phyloP scores from a whole-genome alignment of 2,113 vertebrate species.

The Phalacrocorax brasilianus region DNA sequence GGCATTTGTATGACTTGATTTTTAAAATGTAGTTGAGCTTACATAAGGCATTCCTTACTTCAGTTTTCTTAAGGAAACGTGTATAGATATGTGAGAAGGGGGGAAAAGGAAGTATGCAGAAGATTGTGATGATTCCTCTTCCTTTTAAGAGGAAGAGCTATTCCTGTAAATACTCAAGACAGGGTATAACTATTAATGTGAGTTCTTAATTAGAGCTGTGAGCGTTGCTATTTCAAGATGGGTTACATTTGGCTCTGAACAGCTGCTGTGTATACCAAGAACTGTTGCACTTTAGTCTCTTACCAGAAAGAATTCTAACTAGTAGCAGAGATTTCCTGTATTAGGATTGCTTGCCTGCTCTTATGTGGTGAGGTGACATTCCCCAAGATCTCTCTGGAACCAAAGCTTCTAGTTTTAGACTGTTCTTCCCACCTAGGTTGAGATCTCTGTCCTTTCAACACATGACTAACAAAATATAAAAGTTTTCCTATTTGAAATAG shows the following conservation, averaged over 20 bases:
- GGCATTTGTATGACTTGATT: not conserved
- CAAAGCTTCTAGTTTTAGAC: not conserved
- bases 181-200: not conserved
- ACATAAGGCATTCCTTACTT: not conserved
- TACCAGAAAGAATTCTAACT: not conserved
- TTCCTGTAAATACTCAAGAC: not conserved
- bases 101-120: not conserved
- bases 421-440: not conserved
- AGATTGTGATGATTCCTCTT: not conserved
- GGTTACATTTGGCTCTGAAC: not conserved
- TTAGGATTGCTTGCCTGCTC: not conserved
- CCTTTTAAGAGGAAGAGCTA: not conserved
- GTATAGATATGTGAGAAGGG: not conserved
- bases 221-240: not conserved
- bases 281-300: not conserved
- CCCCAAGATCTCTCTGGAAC: not conserved
- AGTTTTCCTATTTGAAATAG: not conserved
- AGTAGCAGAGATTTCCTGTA: not conserved
- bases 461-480: not conserved
- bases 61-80: not conserved
- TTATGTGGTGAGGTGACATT: not conserved
- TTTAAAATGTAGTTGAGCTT: not conserved
- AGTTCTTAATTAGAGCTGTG: not conserved
- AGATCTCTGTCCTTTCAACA: not conserved
- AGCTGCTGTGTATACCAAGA: constrained; percentile 1